Conservation (phyloP, 2,113 vertebrate species). For the Heptranchias perlo region DNA sequence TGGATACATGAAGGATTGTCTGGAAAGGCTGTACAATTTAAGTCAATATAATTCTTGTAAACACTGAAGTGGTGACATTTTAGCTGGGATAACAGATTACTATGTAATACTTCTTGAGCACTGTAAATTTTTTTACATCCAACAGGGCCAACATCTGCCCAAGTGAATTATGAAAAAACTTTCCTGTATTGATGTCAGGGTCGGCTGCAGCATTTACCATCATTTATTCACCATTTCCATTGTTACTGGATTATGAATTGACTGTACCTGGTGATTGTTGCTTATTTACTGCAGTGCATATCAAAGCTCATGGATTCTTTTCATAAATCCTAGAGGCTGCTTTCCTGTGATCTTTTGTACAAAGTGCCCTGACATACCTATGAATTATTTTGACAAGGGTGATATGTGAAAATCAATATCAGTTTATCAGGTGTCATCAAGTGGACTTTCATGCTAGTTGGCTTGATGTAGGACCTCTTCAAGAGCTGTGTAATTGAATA, state of each 20-base stretch:
- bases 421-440: slow-evolving; percentile 74
- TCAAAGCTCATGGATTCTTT: slow-evolving; percentile 72
- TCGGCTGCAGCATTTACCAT: neutral
- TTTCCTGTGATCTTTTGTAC: slow-evolving; percentile 60
- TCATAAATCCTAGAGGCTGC: slow-evolving; percentile 71
- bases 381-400: slow-evolving; percentile 81
- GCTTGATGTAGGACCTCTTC: slow-evolving; percentile 59
- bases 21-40: neutral
- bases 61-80: neutral
- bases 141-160: neutral
- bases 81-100: neutral
- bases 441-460: slow-evolving; percentile 57
- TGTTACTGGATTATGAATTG: neutral
- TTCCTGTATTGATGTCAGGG: slow-evolving; percentile 4
- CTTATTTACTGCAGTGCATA: slow-evolving; percentile 74
- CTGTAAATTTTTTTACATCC: neutral
- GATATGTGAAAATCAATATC: slow-evolving; percentile 84
- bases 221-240: neutral
- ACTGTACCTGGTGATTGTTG: neutral
- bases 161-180: neutral
- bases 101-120: neutral
- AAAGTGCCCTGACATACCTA: slow-evolving; percentile 74
- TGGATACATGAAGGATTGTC: neutral
- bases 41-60: neutral
- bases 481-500: slow-evolving; percentile 53